Evolutionary conservation across 2,888 invertebrate genomes (phyloP), one percentile per base, ranked within the genome.

Genomic region (Griposia aprilina): DNA sequence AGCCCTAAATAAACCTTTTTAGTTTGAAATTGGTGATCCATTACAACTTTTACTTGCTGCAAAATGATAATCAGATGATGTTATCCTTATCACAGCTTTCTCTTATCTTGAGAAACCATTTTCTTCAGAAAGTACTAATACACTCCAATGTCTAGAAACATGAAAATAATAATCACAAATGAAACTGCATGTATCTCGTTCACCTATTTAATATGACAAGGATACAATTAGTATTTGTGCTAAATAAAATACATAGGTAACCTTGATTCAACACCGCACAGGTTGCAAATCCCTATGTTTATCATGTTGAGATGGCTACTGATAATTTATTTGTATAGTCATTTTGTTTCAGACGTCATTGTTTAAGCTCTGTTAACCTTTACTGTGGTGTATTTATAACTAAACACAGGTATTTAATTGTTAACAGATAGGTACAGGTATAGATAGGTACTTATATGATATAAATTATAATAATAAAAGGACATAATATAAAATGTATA

Each of bases 301-400:
- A 63, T 63, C 52, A 60, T 20, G 48, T 50, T 59, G 63, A 79
- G 83, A 75, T 83, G 63, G 74, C 48, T 41, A n/a, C 36, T 72
- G 82, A 83, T 80, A 75, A 83, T 26, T 74, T 69, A 70, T 79
- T 82, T 83, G 50, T 79, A 17, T 17, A 75, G n/a, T 45, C 69
- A 80, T 74, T 74, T 79, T 79, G 74, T 83, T 74, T 71, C 57
- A 15, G 45, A 69, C 7, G 23, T 74, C 72, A 80, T 80, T 80
- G 62, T 80, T 70, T n/a, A 59, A 76, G 72, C 80, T 66, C 36
- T 74, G n/a, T 81, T 65, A 57, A 73, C 80, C 82, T 83, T 65
- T 75, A 36, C 36, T 30, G 52, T 26, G 10, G 0, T 52, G 59
- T 63, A 50, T 72, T 41, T 69, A 50, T 23, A 63, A 72, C 41